Base-by-base conservation (phyloP, 1,140 invertebrate genomes). In the Lucilia cuprina region DNA sequence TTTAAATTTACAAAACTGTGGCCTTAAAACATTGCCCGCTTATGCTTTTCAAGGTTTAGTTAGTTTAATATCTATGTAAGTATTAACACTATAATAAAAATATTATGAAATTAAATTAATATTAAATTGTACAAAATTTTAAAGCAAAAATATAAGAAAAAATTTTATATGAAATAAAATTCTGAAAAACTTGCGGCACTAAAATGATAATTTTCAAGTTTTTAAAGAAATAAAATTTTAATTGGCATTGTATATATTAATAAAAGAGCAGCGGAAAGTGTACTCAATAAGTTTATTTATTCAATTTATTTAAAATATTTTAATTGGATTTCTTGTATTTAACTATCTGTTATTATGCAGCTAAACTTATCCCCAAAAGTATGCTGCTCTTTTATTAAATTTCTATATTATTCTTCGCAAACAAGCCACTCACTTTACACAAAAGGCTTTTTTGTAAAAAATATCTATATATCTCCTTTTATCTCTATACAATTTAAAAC, bases 1-100 rank as follows among this genome's bases (percentile, higher is more conserved):
- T 88, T 90, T 94, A 90, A 92, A 92, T 83, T 88, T 94, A 84
- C 92, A 93, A 89, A 92, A 93, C 85, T 94, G 93, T 86, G 92
- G 91, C 85, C 91, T 93, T 84, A 89, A 87, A 74, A 87, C 92
- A 82, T 88, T 93, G 85, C 92, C 93, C 7, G 88, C 88, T 84
- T 90, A 92, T 84, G 91, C 93, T 30, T 90, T 94, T 84, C 88
- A 90, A 86, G 89, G 91, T 85, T 88, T 94, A 70, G 89, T 84
- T 14, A 91, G 91, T 85, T 90, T 93, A 74, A 92, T 92, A 83
- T 92, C 92, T 85, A 89, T 93, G 93, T 94, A 92, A 93, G 93
- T 84, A 82, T 25, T 2, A 82, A 25, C 21, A 17, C n/a, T 19
- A 60, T 35, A 19, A 21, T 13, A 74, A 50, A 30, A 34, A 55